Evolutionary conservation across 2,113 vertebrate species (phyloP), one percentile per base, ranked within the genome.

Genomic region (Jaculus jaculus): DNA sequence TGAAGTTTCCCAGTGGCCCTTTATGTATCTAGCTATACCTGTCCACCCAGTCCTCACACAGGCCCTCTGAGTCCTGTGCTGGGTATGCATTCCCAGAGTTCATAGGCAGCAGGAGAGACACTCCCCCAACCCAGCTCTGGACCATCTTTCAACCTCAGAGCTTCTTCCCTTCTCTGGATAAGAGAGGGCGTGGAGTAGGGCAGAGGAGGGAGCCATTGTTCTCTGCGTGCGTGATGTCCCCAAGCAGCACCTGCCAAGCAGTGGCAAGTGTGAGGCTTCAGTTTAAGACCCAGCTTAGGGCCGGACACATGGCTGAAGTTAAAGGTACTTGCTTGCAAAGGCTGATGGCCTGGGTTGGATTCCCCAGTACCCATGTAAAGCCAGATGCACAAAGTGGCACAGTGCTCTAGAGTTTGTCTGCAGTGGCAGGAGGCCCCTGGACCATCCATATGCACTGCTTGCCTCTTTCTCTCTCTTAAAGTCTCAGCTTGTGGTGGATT

Each of bases 401-500:
- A 54, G 2, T 54, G 54, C 54, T 54, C 54, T 54, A 16, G 54
- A 54, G 54, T 54, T 54, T 54, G 54, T 54, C 13, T 54, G 54
- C 54, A 54, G 54, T 54, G 54, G 54, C 54, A 54, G 54, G 54
- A 54, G 54, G 54, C 54, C 54, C 42, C 6, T 54, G 54, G 54
- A 54, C 7, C 15, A 12, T 16, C 54, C 54, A 12, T 54, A 54
- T 47, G 42, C 54, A 15, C 10, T 54, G 11, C 13, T 12, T 54
- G 54, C 54, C 54, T 54, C 54, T 54, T 54, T 16, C 54, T 54
- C 54, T 54, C 54, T 5, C 42, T 47, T 47, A 47, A 7, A 21
- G 5, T 39, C 54, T 39, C 0, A n/a, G 39, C 32, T 24, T 68
- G 24, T 54, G 77, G 23, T 21, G 6, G 1, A 0, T 11, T 1